Percentiles rank a stretch among this genome's conserved stretches.
Evolutionary conservation across 2,888 invertebrate species (phyloP).

Genomic region (Allolobophora icterica): DNA sequence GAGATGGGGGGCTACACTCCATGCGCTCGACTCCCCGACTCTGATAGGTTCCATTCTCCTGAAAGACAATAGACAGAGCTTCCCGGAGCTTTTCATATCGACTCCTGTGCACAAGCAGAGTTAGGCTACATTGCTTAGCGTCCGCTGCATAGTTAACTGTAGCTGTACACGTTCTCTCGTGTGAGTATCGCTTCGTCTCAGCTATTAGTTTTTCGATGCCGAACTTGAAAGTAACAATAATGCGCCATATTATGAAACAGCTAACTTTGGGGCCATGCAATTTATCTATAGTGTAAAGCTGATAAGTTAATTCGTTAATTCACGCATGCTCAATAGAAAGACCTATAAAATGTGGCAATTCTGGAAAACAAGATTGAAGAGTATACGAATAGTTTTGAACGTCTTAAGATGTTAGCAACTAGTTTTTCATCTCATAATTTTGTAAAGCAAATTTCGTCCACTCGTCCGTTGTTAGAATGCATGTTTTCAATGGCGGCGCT

Average conservation of each 20-base stretch:
- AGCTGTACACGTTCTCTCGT: not conserved
- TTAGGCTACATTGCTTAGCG: not conserved
- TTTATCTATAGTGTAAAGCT: too few relatives aligned
- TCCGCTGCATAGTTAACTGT: not conserved
- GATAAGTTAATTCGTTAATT: too few relatives aligned
- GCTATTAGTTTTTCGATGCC: not conserved
- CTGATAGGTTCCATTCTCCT: not conserved
- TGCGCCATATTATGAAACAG: not conserved
- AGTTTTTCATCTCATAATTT: too few relatives aligned
- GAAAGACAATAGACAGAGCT: conserved; percentile 11
- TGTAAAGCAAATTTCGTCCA: not conserved
- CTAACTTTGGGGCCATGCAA: too few relatives aligned
- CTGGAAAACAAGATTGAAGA: too few relatives aligned
- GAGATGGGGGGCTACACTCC: not conserved
- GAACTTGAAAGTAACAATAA: not conserved
- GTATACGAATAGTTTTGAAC: too few relatives aligned
- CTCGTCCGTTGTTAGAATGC: not conserved
- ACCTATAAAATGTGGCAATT: too few relatives aligned
- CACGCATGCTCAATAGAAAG: too few relatives aligned
- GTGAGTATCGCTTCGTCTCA: not conserved
- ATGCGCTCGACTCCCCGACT: not conserved
- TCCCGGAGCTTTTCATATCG: not conserved
- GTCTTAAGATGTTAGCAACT: not conserved
- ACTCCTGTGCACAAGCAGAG: not conserved
- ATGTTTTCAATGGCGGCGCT: not conserved